These are phyloP conservation scores for Acanthis flammea DNA, from an alignment of 2,797 vertebrate genomes.

Conservation along the genomic window DNA sequence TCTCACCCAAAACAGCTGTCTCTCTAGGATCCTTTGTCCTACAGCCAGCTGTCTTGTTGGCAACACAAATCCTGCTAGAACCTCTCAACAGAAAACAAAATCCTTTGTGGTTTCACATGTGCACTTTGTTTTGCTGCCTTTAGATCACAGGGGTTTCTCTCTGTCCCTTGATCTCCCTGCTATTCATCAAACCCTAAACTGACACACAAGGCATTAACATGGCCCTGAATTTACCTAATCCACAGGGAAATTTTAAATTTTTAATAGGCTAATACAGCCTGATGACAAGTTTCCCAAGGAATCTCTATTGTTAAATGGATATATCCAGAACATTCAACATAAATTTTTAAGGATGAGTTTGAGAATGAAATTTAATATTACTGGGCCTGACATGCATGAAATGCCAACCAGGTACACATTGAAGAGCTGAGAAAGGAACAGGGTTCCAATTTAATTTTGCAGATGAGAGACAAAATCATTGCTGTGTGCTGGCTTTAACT, in stretches of 20 bases:
- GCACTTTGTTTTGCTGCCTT: not conserved
- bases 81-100: not conserved
- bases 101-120: not conserved
- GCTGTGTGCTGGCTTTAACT: not conserved
- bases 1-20: not conserved
- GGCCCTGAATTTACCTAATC: not conserved
- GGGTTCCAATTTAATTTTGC: not conserved
- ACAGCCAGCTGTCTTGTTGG: not conserved
- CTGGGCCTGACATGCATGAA: not conserved
- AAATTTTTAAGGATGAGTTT: not conserved
- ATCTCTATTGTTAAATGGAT: not conserved
- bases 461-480: not conserved
- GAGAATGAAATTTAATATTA: not conserved
- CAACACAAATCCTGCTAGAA: not conserved
- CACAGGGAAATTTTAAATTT: not conserved
- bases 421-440: not conserved
- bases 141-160: not conserved
- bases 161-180: rapidly evolving
- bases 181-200: not conserved
- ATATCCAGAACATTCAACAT: not conserved
- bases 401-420: not conserved
- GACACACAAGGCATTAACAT: not conserved
- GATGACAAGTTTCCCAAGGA: not conserved
- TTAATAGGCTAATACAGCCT: not conserved
- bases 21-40: not conserved